These are phyloP conservation scores for Cacatua alba DNA, from an alignment of 2,113 vertebrate genomes.

Conservation along the genomic window DNA sequence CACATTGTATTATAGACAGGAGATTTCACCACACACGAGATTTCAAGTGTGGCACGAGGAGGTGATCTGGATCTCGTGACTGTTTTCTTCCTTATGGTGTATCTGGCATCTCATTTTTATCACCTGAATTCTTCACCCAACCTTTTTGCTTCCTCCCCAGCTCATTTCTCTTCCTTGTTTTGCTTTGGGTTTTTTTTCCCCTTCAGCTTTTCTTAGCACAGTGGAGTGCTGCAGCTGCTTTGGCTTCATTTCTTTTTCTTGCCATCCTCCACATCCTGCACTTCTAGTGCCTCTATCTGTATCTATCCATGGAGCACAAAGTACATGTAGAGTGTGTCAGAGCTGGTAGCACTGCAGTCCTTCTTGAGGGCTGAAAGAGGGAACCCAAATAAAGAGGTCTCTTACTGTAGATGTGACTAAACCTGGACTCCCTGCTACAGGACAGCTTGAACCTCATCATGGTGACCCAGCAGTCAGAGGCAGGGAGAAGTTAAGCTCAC, in stretches of 20 bases:
- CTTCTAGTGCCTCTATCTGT: neutral
- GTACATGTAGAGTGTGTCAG: accelerated
- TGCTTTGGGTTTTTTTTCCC: too few species aligned
- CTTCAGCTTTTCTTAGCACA: neutral
- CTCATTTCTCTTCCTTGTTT: neutral
- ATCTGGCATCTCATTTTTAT: neutral
- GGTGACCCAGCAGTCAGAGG: neutral
- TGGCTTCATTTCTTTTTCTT: neutral
- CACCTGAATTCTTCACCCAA: neutral
- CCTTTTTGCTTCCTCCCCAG: neutral
- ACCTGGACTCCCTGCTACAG: neutral
- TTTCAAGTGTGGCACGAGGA: neutral
- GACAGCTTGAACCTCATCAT: accelerated
- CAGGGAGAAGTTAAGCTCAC: neutral
- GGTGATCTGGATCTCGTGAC: neutral
- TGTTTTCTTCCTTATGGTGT: neutral
- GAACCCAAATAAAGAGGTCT: accelerated
- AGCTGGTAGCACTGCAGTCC: neutral
- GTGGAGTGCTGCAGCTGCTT: neutral
- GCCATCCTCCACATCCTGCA: neutral
- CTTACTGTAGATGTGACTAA: neutral
- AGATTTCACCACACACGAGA: neutral
- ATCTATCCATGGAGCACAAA: neutral
- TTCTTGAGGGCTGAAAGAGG: accelerated
- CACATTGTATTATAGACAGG: accelerated